These are phyloP conservation scores for Threskiornis aethiopicus DNA, from an alignment of 2,797 vertebrate genomes.

Conservation along the genomic window DNA sequence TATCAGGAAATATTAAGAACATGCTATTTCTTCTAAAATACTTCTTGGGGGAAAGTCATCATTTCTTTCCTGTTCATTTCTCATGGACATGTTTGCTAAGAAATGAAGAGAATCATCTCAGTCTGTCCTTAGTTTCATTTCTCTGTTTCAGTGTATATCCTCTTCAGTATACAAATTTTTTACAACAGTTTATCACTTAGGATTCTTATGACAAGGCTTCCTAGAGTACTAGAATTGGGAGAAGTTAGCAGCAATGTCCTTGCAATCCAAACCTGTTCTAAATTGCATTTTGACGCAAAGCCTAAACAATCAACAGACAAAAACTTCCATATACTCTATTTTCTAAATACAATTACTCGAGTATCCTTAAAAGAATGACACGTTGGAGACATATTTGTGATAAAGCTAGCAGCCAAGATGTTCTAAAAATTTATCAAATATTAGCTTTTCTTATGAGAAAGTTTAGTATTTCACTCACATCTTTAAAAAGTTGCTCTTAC, in stretches of 20 bases:
- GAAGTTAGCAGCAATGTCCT: background rate
- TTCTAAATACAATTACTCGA: background rate
- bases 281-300: background rate
- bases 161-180: background rate
- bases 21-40: background rate
- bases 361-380: background rate
- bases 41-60: accelerated
- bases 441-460: background rate
- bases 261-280: background rate
- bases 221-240: background rate
- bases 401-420: background rate
- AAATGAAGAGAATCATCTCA: background rate
- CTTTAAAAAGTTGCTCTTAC: background rate
- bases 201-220: background rate
- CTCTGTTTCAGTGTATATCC: background rate
- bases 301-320: background rate
- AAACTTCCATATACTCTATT: background rate
- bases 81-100: background rate
- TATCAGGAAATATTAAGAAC: background rate
- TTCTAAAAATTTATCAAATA: background rate
- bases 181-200: background rate
- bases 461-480: background rate
- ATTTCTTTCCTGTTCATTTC: background rate
- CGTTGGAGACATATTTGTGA: background rate
- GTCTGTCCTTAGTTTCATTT: background rate